phyloP scores from a whole-genome alignment of 2,797 vertebrate species.

The Crypturellus tataupa region DNA sequence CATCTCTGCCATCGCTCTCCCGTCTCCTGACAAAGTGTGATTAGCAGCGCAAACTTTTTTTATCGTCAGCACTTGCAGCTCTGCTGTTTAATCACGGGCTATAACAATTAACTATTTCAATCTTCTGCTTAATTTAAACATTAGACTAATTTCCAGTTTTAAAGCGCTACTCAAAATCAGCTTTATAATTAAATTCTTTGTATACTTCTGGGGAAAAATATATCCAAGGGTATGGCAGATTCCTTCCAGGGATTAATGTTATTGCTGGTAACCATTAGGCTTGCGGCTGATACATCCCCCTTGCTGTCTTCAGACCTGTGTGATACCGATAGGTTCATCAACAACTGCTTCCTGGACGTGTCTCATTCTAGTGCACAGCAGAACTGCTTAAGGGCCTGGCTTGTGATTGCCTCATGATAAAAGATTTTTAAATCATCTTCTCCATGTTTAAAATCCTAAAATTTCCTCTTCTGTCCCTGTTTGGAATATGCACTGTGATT shows the following conservation, averaged over 20 bases:
- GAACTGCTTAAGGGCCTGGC: conserved; percentile 36
- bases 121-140: conserved; percentile 36
- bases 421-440: no score
- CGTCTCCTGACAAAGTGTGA: background rate
- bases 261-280: background rate
- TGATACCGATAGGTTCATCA: conserved; percentile 39
- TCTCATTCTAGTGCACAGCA: conserved; percentile 28
- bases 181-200: conserved; percentile 44
- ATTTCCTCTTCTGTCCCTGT: no score
- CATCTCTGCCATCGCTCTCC: background rate
- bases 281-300: background rate
- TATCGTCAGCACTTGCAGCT: background rate
- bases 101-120: conserved; percentile 18
- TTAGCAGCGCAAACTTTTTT: background rate
- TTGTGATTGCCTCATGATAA: background rate
- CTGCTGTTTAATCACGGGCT: background rate
- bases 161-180: conserved; percentile 30
- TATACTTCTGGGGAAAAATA: background rate
- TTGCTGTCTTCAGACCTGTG: conserved; percentile 4
- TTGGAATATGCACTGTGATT: background rate
- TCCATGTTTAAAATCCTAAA: no score
- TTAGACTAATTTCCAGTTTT: conserved; percentile 35
- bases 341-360: background rate
- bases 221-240: background rate
- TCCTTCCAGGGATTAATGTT: conserved; percentile 26